Base-by-base conservation (phyloP, 2,113 vertebrate genomes). In the Nerophis lumbriciformis region DNA sequence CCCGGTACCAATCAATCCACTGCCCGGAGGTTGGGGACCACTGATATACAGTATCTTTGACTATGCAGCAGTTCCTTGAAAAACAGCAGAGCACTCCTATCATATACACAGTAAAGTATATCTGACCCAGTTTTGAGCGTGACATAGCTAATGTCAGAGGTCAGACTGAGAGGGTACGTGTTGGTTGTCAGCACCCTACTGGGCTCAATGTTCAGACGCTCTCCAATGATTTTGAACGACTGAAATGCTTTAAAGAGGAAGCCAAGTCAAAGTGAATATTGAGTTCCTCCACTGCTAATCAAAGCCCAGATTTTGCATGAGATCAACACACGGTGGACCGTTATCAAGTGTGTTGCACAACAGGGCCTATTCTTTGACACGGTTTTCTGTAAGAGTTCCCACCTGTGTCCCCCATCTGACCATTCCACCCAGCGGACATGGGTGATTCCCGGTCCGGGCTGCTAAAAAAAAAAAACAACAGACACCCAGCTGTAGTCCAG, bases 401-500 rank as follows among this genome's bases (percentile, higher is more conserved):
- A 12, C 42, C 42, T 44, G 42, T 44, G 42, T 11, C 42, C 12
- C 42, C 42, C 10, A 28, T 28, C 28, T 28, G 28, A 28, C 28
- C 28, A 12, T 45, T 45, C 42, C 42, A 45, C 42, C 42, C 42
- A 45, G 42, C 11, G 12, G 42, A 45, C 11, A 45, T 12, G 10
- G 28, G 42, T 45, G 11, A 45, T 45, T 45, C 42, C 42, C 42
- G 11, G 4, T 12, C 42, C 11, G 12, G 12, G 42, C 42, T 45
- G 42, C 42, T 45, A 11, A 12, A 11, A 11, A 45, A 11, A 12
- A 11, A 11, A 45, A 78, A 76, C 81, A 87, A 81, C 81, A 80
- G 59, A 52, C 69, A 71, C 42, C 42, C 68, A 83, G 79, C 77
- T 82, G 82, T 67, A 76, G 80, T 12, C 56, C 68, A 75, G 76